Evolutionary conservation across 2,797 vertebrate genomes (phyloP), one percentile per base, ranked within the genome.

Genomic region (Lepidocolaptes lacrymiger): DNA sequence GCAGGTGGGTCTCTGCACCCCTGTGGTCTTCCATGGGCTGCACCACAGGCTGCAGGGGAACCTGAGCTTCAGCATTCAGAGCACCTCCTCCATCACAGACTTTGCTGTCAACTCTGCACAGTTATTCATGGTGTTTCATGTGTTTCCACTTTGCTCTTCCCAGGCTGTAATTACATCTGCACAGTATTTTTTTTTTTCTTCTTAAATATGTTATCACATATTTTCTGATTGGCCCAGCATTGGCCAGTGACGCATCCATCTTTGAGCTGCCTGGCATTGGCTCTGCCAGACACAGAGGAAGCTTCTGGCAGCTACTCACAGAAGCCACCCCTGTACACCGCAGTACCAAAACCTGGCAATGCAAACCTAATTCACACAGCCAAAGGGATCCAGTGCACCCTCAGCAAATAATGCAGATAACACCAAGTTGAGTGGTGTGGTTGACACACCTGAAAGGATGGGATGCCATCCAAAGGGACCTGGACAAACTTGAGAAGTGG

Each of bases 341-440:
- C 12, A 16, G n/a, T 24, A 17, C n/a, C 55, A 36, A 23, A 58
- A 36, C 15, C 34, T 58, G 56, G 34, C 30, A 30, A 32, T 32
- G 52, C 30, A 32, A 54, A 32, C 52, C 30, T 32, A 54, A 54
- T 54, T 54, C 19, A 54, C 52, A 54, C 12, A 54, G 52, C 52
- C 52, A 54, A 32, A 54, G 30, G 30, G 18, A 54, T 54, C 52
- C 7, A 54, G 52, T 54, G 30, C 52, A 46, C 24, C 22, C 24
- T 46, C 17, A 19, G 18, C 39, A 46, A 34, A 67, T 34, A 15
- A 15, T 46, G 39, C 24, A 46, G 61, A 15, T 34, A 61, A 59
- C 61, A 71, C 26, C 44, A 59, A 67, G 24, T 34, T 26, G 24
- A 74, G 24, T 9, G 3, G 24, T 39, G n/a, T 0, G 0, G 7